phyloP scores from a whole-genome alignment of 2,113 vertebrate species.

The Pluvianellus socialis region DNA sequence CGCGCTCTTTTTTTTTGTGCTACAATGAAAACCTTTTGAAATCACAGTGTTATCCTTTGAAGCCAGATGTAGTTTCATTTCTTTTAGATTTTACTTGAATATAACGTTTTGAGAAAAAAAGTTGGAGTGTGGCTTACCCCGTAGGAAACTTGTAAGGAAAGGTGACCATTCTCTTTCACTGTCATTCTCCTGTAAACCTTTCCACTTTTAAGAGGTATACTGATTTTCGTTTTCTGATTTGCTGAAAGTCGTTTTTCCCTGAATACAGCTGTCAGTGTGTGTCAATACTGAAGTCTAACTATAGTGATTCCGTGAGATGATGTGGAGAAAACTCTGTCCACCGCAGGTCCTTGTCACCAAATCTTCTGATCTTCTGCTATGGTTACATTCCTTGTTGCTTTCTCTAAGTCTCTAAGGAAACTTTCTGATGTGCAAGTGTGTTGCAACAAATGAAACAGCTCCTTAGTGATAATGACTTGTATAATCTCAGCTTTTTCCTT shows the following conservation, averaged over 20 bases:
- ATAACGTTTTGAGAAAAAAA: neutral
- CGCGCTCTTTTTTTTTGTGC: neutral
- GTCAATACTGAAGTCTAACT: neutral
- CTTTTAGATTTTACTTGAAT: neutral
- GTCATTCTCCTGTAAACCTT: neutral
- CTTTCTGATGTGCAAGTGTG: neutral
- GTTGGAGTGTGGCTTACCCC: neutral
- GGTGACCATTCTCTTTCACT: neutral
- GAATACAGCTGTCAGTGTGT: neutral
- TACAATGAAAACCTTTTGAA: conserved; percentile 2
- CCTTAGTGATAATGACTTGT: neutral
- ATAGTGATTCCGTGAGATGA: neutral
- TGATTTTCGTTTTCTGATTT: neutral
- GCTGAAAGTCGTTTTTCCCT: neutral
- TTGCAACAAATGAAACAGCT: neutral
- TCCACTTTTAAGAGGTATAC: neutral
- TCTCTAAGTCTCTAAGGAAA: neutral
- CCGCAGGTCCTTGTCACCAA: neutral
- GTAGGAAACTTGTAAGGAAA: neutral
- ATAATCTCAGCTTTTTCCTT: neutral
- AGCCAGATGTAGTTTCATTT: conserved; percentile 23
- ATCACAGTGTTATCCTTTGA: conserved; percentile 6
- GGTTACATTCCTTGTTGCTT: neutral
- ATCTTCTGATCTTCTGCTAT: neutral
- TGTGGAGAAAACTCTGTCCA: neutral